Conservation (phyloP, 23 tunicate species). For the Trididemnum nubilum region DNA sequence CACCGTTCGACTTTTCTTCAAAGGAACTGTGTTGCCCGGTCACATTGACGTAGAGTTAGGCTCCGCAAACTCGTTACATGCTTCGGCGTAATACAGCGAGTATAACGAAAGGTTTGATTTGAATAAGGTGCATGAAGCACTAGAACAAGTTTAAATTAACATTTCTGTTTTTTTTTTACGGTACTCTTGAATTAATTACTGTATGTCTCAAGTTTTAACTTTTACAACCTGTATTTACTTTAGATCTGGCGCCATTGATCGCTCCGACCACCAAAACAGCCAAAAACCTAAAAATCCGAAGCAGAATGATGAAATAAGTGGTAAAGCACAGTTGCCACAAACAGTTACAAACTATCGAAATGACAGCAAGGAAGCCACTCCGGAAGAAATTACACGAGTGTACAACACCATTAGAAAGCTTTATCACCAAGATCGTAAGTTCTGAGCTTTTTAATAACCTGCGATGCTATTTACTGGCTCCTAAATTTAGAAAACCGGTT, state of each 20-base stretch:
- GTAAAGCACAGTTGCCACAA: conserved; percentile 55
- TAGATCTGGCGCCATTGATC: conserved; percentile 57
- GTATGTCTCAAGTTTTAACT: too few species aligned
- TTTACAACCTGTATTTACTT: background rate
- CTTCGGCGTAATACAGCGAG: too few species aligned
- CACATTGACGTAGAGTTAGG: too few species aligned
- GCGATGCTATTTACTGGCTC: background rate
- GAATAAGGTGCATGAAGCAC: too few species aligned
- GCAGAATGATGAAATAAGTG: conserved; percentile 25
- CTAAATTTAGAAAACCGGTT: too few species aligned
- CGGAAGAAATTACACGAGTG: conserved; percentile 87
- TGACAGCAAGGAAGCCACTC: conserved; percentile 85
- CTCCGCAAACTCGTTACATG: too few species aligned
- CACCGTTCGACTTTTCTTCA: too few species aligned
- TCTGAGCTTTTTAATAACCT: background rate
- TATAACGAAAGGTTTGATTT: too few species aligned
- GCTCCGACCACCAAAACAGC: background rate
- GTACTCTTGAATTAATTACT: too few species aligned
- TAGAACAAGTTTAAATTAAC: too few species aligned
- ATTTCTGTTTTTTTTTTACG: too few species aligned
- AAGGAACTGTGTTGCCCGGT: too few species aligned
- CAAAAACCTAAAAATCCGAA: background rate
- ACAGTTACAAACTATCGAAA: conserved; percentile 59
- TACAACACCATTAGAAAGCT: conserved; percentile 41
- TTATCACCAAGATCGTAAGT: conserved; percentile 64